Conservation (phyloP, 2,113 vertebrate species). For the Neopipo cinnamomea region DNA sequence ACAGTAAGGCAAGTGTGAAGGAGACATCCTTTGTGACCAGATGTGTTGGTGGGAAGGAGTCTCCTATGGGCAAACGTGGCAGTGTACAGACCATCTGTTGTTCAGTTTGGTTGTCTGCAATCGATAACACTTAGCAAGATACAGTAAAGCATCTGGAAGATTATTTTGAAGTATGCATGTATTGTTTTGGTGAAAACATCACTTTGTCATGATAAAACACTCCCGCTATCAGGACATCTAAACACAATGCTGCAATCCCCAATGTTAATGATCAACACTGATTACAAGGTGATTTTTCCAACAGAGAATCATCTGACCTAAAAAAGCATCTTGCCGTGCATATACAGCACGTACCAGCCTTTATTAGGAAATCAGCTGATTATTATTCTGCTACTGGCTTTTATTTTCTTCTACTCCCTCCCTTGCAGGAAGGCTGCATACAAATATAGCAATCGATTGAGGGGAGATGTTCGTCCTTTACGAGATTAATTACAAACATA, state of each 20-base stretch:
- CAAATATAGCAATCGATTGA: conserved; percentile 27
- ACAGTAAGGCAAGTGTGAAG: neutral
- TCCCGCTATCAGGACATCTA: neutral
- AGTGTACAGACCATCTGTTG: neutral
- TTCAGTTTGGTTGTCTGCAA: neutral
- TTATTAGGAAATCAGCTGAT: neutral
- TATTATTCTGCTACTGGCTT: conserved; percentile 33
- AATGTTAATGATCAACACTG: neutral
- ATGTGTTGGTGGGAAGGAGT: neutral
- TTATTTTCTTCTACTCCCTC: neutral
- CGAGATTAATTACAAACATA: conserved; percentile 65
- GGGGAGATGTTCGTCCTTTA: conserved; percentile 47
- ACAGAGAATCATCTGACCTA: neutral
- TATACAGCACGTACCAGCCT: neutral
- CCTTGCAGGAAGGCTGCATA: conserved; percentile 18
- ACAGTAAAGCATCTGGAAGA: neutral
- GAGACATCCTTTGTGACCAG: fast-evolving
- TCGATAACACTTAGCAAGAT: neutral
- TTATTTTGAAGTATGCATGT: neutral
- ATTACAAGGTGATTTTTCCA: conserved; percentile 11
- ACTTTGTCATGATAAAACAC: neutral
- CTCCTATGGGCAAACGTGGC: neutral
- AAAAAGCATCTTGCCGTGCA: neutral
- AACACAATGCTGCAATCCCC: neutral
- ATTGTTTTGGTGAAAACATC: neutral